Percentiles rank a stretch among this genome's conserved stretches.
Evolutionary conservation across 2,113 vertebrate species (phyloP).

Genomic region (Tor tambroides): DNA sequence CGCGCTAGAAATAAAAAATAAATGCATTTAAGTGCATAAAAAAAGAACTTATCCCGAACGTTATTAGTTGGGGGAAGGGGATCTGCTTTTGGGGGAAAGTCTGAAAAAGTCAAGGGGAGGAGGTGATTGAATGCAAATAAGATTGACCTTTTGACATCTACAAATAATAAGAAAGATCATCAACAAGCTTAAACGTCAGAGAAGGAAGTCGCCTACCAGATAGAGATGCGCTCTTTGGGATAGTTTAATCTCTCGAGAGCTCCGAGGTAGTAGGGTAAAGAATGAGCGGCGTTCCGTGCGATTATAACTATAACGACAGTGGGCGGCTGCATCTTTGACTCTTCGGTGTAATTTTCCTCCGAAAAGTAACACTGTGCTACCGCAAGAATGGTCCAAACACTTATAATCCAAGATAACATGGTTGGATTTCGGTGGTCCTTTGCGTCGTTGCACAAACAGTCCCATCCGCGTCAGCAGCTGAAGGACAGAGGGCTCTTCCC

Average conservation of each 20-base stretch:
- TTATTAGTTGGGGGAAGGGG: constrained; percentile 9
- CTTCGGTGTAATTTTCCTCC: constrained; percentile 71
- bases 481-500: constrained; percentile 61
- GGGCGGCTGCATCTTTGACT: constrained; percentile 73
- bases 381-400: constrained; percentile 58
- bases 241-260: constrained; percentile 91
- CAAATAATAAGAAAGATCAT: constrained; percentile 20
- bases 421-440: constrained; percentile 40
- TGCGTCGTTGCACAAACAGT: not conserved
- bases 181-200: not conserved
- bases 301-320: constrained; percentile 85
- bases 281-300: constrained; percentile 88
- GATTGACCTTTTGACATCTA: constrained; percentile 47
- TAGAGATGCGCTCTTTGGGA: constrained; percentile 84
- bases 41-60: not conserved
- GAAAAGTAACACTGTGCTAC: constrained; percentile 67
- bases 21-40: not conserved
- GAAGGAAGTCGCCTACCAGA: constrained; percentile 82
- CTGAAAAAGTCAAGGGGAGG: constrained; percentile 30
- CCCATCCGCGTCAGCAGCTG: constrained; percentile 76
- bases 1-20: not conserved
- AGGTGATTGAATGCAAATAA: constrained; percentile 29
- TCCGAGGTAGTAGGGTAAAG: constrained; percentile 89
- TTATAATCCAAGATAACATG: constrained; percentile 72
- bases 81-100: constrained; percentile 31